Percentiles rank a stretch among this genome's conserved stretches.
Conservation (phyloP, 2,113 vertebrate genomes). For the Elanoides forficatus region DNA sequence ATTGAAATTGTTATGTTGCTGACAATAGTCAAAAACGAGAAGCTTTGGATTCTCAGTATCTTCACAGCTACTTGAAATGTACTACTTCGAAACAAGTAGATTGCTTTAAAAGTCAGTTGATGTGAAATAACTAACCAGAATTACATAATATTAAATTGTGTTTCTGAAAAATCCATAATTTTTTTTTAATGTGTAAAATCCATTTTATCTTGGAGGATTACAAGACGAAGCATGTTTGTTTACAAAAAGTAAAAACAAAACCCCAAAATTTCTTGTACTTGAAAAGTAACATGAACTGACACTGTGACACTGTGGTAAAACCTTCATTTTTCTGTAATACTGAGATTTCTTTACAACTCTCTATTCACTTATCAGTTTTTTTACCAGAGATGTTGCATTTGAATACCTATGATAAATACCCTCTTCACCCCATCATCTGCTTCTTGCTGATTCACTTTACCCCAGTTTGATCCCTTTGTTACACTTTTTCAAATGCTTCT, state of each 20-base stretch:
- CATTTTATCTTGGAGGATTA: neutral
- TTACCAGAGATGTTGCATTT: neutral
- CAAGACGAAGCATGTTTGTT: neutral
- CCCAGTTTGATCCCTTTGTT: fast-evolving
- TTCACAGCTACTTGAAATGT: neutral
- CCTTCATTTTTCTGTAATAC: neutral
- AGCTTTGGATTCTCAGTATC: neutral
- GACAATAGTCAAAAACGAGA: neutral
- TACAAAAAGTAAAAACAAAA: neutral
- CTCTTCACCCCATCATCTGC: neutral
- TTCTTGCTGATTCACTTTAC: neutral
- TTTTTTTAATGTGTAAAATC: neutral
- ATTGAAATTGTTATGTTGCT: neutral
- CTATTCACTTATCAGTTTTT: neutral
- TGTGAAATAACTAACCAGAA: neutral
- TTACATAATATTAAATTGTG: neutral
- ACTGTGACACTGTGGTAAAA: neutral
- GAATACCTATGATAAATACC: neutral
- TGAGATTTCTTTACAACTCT: neutral
- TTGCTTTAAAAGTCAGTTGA: neutral
- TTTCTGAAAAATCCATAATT: neutral
- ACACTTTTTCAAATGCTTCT: neutral
- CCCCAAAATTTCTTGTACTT: neutral
- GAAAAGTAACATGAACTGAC: neutral
- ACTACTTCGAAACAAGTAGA: neutral